These are phyloP conservation scores for Scaptomyza reducta DNA, from an alignment of 2,888 invertebrate species.

Conservation along the genomic window DNA sequence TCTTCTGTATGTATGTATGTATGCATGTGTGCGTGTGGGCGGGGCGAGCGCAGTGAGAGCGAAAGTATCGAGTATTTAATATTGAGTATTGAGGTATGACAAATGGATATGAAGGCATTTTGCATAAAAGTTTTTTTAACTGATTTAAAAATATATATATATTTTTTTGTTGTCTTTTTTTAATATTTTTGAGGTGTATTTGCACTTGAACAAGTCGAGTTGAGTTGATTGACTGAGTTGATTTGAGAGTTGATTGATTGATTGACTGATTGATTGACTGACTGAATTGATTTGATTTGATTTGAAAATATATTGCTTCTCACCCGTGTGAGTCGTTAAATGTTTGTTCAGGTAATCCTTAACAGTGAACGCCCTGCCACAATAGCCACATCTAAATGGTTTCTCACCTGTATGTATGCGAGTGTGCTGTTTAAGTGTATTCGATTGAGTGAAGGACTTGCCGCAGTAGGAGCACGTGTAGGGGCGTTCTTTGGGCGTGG, in stretches of 20 bases:
- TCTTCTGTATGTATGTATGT: slow-evolving; percentile 11
- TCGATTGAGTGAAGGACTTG: slow-evolving; percentile 84
- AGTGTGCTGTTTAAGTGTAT: slow-evolving; percentile 84
- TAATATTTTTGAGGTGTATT: slow-evolving; percentile 20
- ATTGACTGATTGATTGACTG: slow-evolving; percentile 75
- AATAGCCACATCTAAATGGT: slow-evolving; percentile 84
- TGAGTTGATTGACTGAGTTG: slow-evolving; percentile 51
- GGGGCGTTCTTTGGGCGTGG: slow-evolving; percentile 84
- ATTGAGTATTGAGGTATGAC: slow-evolving; percentile 53
- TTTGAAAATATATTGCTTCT: slow-evolving; percentile 83
- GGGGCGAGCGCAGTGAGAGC: slow-evolving; percentile 46
- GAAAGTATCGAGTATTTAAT: slow-evolving; percentile 48
- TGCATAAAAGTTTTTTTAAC: slow-evolving; percentile 46
- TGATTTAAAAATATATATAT: slow-evolving; percentile 26
- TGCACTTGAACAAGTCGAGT: slow-evolving; percentile 57
- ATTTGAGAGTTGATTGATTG: slow-evolving; percentile 61
- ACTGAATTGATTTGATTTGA: slow-evolving; percentile 75
- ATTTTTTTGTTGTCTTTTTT: slow-evolving; percentile 30
- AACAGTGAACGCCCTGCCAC: slow-evolving; percentile 84
- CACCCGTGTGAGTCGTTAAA: slow-evolving; percentile 85
- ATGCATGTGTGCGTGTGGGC: slow-evolving; percentile 26
- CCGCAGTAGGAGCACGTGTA: slow-evolving; percentile 84
- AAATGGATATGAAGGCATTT: slow-evolving; percentile 70
- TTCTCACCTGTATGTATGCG: slow-evolving; percentile 84
- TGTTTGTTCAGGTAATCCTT: slow-evolving; percentile 85